Conservation (phyloP, 2,888 invertebrate species). For the Lysandra coridon region DNA sequence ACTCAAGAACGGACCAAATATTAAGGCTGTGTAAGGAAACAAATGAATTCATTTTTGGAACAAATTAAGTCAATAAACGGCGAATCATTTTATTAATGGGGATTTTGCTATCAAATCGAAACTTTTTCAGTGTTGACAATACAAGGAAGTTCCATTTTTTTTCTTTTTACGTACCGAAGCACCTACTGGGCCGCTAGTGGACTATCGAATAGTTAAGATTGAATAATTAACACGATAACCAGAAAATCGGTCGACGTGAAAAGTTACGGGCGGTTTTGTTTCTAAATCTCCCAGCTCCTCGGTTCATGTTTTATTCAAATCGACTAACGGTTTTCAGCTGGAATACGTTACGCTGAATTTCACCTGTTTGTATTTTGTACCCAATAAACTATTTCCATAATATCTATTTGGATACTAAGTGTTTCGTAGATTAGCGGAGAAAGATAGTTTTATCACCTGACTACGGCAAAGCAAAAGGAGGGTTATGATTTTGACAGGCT, state of each 20-base stretch:
- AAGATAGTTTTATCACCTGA: background rate
- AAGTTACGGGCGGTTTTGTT: background rate
- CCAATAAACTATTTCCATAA: constrained; percentile 12
- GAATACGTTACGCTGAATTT: constrained; percentile 28
- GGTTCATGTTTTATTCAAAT: constrained; percentile 33
- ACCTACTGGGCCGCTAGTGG: too few species aligned
- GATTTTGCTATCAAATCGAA: too few species aligned
- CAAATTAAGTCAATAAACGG: too few species aligned
- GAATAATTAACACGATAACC: background rate
- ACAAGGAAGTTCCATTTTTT: too few species aligned
- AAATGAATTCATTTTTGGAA: too few species aligned
- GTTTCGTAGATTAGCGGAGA: background rate
- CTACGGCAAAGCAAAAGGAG: too few species aligned
- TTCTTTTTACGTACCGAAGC: too few species aligned
- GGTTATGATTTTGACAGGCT: too few species aligned
- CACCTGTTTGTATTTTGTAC: constrained; percentile 21
- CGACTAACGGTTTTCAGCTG: constrained; percentile 24
- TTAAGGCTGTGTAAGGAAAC: too few species aligned
- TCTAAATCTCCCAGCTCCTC: background rate
- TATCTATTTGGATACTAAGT: background rate
- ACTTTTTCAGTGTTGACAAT: too few species aligned
- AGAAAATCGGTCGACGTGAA: background rate
- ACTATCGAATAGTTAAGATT: background rate
- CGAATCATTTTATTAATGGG: too few species aligned
- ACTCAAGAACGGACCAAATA: too few species aligned